phyloP scores from a whole-genome alignment of 2,888 invertebrate species.

The Pyrrhia umbra region DNA sequence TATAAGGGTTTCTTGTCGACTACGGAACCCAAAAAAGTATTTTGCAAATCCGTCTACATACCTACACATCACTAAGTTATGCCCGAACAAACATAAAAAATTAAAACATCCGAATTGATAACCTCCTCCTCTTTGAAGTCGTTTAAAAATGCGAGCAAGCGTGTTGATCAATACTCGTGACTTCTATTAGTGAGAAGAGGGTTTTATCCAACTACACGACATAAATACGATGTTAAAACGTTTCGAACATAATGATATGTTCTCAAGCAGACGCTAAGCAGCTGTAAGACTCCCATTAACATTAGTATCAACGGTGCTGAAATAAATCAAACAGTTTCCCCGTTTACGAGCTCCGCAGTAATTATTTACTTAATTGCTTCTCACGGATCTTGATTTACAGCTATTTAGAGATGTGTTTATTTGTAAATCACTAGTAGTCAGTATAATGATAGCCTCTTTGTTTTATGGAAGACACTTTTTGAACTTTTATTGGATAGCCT shows the following conservation, averaged over 20 bases:
- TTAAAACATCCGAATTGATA: too few species aligned
- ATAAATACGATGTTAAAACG: background rate
- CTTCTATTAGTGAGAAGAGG: too few species aligned
- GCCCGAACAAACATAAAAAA: too few species aligned
- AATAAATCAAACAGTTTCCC: conserved; percentile 36
- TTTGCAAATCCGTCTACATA: too few species aligned
- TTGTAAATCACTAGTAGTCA: conserved; percentile 1
- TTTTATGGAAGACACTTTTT: background rate
- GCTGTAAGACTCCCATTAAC: conserved; percentile 4
- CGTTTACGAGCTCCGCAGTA: conserved; percentile 39
- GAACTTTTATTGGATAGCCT: too few species aligned
- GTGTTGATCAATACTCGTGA: too few species aligned
- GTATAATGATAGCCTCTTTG: background rate
- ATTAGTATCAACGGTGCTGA: conserved; percentile 11
- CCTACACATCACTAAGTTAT: too few species aligned
- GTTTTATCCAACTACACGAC: too few species aligned
- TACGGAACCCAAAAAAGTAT: too few species aligned
- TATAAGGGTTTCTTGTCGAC: too few species aligned
- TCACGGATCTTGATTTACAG: conserved; percentile 26
- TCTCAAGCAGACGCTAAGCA: conserved; percentile 10
- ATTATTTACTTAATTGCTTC: conserved; percentile 37
- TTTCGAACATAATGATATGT: background rate
- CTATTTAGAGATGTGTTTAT: background rate
- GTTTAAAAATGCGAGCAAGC: too few species aligned
- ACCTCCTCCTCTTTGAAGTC: too few species aligned